Evolutionary conservation across 2,888 invertebrate species (phyloP), one percentile per base, ranked within the genome.

Genomic region (Leptothorax acervorum): DNA sequence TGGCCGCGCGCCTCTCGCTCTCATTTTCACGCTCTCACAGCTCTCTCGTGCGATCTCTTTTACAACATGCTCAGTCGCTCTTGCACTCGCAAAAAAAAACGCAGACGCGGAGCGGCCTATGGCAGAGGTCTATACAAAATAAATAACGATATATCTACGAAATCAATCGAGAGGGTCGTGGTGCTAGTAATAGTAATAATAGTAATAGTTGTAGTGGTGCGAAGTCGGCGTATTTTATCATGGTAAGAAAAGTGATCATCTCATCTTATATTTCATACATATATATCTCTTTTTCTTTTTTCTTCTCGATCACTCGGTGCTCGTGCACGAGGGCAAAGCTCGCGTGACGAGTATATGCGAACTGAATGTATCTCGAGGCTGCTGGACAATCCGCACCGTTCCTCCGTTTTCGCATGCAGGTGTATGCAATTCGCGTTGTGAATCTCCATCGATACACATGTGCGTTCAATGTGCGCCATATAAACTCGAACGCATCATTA

Each of bases 81-180:
- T 85, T 74, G 85, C 68, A 65, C 45, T 62, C 62, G 5, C 48
- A 75, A 76, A 75, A 66, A 82, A 82, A 82, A 23, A 82, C 66
- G 74, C 86, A 82, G 83, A 83, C 70, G 87, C 85, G 85, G 83
- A 66, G 70, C 87, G 88, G 82, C 86, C 85, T 90, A 86, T 85
- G 86, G 87, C 88, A 89, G 89, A 92, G 87, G 87, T 92, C 91
- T 93, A 93, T 93, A 93, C 92, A 93, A 93, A 93, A 93, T 93
- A 93, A 93, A 93, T 93, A 92, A 91, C 66, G 78, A 83, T 90
- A 91, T 75, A 86, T 88, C 88, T 91, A 90, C 84, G 79, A 88
- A 90, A 84, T 84, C 74, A 85, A 84, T 84, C 82, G 63, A 85
- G 78, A 55, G 70, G 70, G 4, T 66, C n/a, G 78, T 66, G 35